Evolutionary conservation across 1,140 invertebrate genomes (phyloP).

Genomic region (Drosophila nigromelanica): DNA sequence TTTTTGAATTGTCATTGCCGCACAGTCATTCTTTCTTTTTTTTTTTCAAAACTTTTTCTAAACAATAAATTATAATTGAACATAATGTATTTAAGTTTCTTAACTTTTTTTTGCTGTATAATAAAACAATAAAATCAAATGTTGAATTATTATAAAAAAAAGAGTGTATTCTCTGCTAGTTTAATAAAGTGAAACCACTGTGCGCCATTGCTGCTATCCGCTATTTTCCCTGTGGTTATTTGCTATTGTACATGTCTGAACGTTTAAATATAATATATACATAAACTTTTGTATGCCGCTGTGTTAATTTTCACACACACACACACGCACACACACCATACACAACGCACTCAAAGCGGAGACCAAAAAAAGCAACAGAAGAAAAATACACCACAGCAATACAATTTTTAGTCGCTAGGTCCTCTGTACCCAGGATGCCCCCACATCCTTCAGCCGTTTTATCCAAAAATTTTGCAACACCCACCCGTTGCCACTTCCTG

Average conservation of each 20-base stretch:
- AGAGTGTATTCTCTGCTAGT: background rate
- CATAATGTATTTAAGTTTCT: background rate
- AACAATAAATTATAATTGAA: background rate
- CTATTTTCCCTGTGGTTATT: constrained; percentile 24
- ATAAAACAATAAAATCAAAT: background rate
- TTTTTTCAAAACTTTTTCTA: background rate
- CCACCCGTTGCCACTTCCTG: constrained; percentile 35
- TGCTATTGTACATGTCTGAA: constrained; percentile 19
- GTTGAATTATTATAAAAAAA: background rate
- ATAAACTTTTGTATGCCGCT: constrained; percentile 61
- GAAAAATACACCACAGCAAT: constrained; percentile 9
- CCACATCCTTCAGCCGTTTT: constrained; percentile 1
- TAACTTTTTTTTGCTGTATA: background rate
- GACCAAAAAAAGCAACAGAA: constrained; percentile 18
- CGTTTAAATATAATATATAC: constrained; percentile 3
- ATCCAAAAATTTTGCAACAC: constrained; percentile 1
- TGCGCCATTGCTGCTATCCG: constrained; percentile 22
- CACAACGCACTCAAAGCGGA: constrained; percentile 45
- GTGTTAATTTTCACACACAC: constrained; percentile 74
- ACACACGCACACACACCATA: background rate
- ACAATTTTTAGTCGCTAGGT: constrained; percentile 11
- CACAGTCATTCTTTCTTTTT: constrained; percentile 14
- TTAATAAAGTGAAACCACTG: constrained; percentile 14
- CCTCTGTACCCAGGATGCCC: background rate
- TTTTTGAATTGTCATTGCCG: constrained; percentile 65